Conservation (phyloP, 2,113 vertebrate genomes). For the Lepidothrix coronata region DNA sequence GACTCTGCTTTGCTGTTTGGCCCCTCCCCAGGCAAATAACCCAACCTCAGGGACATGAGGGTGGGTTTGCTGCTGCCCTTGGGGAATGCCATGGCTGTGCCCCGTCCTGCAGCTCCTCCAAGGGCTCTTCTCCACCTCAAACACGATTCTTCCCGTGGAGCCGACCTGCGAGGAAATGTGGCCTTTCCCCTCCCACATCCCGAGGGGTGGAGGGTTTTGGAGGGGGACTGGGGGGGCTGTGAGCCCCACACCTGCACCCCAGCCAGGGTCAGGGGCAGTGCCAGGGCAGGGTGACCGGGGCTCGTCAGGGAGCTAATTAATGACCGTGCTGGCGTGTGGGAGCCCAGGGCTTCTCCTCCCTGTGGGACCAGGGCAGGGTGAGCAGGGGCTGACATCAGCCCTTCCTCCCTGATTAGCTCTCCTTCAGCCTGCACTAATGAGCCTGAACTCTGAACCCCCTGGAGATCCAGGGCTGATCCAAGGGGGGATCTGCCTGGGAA, state of each 20-base stretch:
- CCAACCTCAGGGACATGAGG: rapidly evolving
- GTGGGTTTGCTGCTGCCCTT: not conserved
- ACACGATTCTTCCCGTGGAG: not conserved
- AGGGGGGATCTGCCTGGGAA: conserved; percentile 4
- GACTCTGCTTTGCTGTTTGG: not conserved
- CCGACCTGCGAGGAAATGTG: rapidly evolving
- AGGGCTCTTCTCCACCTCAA: not conserved
- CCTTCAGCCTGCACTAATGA: conserved; percentile 73
- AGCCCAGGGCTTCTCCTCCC: not conserved
- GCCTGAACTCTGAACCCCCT: conserved; percentile 69
- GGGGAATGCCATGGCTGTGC: rapidly evolving
- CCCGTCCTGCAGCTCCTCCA: not conserved
- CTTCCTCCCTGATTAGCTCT: conserved; percentile 59
- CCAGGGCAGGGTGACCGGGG: not conserved
- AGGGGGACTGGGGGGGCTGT: not conserved
- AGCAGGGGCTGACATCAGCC: conserved; percentile 2
- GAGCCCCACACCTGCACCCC: not conserved
- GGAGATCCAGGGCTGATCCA: not conserved
- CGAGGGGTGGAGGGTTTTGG: too few relatives aligned
- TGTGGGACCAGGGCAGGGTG: not conserved
- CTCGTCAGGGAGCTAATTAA: conserved; percentile 40
- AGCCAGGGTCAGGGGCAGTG: not conserved
- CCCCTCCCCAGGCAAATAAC: not conserved
- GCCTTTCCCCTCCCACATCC: not conserved
- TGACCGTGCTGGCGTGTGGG: not conserved